Evolutionary conservation across 2,113 vertebrate species (phyloP).

Genomic region (Trogon surrucura): DNA sequence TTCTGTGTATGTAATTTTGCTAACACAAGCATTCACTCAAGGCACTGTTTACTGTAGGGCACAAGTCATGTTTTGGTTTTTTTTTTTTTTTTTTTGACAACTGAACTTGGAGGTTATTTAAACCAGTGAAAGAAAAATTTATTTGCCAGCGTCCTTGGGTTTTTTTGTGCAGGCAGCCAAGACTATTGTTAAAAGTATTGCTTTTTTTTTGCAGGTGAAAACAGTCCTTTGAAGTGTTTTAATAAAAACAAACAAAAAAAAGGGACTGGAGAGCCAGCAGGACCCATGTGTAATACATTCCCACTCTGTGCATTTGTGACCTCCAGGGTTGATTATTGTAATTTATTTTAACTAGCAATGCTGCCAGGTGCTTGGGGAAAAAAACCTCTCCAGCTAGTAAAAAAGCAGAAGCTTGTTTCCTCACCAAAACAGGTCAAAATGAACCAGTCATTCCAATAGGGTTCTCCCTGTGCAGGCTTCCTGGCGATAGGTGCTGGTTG

Average conservation of each 20-base stretch:
- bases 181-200: neutral
- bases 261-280: neutral
- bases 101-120: slow-evolving; percentile 9
- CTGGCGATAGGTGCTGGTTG: too few species aligned
- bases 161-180: neutral
- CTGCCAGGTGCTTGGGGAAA: neutral
- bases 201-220: neutral
- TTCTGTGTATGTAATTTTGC: neutral
- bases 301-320: slow-evolving; percentile 26
- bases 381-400: neutral
- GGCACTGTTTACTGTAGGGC: neutral
- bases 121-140: neutral
- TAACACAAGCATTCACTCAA: neutral
- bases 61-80: neutral
- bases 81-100: slow-evolving; percentile 4
- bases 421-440: neutral
- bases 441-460: neutral
- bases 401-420: slow-evolving; percentile 2
- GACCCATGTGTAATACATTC: neutral
- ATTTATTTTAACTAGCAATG: slow-evolving; percentile 7
- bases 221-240: neutral
- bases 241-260: neutral
- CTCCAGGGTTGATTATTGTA: neutral
- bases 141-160: neutral
- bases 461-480: neutral